Conservation (phyloP, 2,888 invertebrate genomes). For the Iphiclides podalirius region DNA sequence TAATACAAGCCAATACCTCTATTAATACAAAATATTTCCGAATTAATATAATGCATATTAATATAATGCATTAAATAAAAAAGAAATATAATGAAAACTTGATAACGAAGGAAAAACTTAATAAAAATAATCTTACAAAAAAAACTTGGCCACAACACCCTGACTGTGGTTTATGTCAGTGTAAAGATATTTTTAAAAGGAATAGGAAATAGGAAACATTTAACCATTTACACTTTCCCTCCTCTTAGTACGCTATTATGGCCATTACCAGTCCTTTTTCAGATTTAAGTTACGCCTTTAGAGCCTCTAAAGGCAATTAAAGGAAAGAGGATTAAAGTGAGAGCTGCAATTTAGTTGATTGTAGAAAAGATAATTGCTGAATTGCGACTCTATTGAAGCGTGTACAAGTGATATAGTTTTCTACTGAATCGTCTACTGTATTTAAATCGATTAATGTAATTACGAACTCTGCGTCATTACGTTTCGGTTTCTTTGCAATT, state of each 20-base stretch:
- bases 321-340: slow-evolving; percentile 21
- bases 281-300: slow-evolving; percentile 23
- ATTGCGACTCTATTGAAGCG: slow-evolving; percentile 20
- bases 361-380: slow-evolving; percentile 23
- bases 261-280: slow-evolving; percentile 20
- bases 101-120: too few relatives aligned
- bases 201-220: slow-evolving; percentile 18
- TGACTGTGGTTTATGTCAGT: too few relatives aligned
- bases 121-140: too few relatives aligned
- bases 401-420: slow-evolving; percentile 18
- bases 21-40: too few relatives aligned
- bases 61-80: too few relatives aligned
- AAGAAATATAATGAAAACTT: too few relatives aligned
- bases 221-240: slow-evolving; percentile 20
- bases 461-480: neutral
- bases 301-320: slow-evolving; percentile 24
- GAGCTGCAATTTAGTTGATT: slow-evolving; percentile 22
- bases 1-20: too few relatives aligned
- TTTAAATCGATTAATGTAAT: slow-evolving; percentile 2
- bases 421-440: neutral
- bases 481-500: too few relatives aligned
- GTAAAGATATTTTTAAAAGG: slow-evolving; percentile 9
- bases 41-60: too few relatives aligned
- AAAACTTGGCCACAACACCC: too few relatives aligned
- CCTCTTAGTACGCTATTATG: slow-evolving; percentile 16